Evolutionary conservation across 2,113 vertebrate genomes (phyloP).

Genomic region (Tympanuchus pallidicinctus): DNA sequence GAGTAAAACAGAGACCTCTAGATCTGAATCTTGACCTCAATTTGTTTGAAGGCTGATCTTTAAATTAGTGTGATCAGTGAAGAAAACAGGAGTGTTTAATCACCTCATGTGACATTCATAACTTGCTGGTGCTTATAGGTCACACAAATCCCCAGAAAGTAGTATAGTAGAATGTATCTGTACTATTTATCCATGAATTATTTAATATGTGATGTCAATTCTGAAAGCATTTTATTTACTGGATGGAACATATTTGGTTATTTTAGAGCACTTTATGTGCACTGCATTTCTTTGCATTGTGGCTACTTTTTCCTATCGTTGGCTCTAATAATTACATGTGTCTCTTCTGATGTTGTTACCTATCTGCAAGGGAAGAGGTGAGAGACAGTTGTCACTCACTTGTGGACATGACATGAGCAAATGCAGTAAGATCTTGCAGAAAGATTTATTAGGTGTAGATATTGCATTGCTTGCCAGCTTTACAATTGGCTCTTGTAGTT

Average conservation of each 20-base stretch:
- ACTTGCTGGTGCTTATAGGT: background rate
- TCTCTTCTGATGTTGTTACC: background rate
- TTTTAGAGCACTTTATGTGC: accelerated
- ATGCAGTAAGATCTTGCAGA: background rate
- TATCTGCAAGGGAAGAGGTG: background rate
- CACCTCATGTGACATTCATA: background rate
- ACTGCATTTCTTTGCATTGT: background rate
- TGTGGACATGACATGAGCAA: background rate
- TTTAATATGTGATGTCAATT: background rate
- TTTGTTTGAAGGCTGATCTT: background rate
- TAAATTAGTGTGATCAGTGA: background rate
- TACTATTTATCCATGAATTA: background rate
- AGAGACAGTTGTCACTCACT: background rate
- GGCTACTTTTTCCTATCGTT: background rate
- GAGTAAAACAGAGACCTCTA: background rate
- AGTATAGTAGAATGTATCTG: background rate
- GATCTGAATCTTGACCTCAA: background rate
- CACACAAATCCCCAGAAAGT: background rate
- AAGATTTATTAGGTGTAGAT: background rate
- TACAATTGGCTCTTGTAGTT: background rate
- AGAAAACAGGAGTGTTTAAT: background rate
- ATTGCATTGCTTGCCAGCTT: background rate
- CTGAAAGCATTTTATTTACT: background rate
- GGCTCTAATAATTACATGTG: background rate
- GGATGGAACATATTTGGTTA: background rate